Evolutionary conservation across 2,888 invertebrate genomes (phyloP), one percentile per base, ranked within the genome.

Genomic region (Drosophila mettleri): DNA sequence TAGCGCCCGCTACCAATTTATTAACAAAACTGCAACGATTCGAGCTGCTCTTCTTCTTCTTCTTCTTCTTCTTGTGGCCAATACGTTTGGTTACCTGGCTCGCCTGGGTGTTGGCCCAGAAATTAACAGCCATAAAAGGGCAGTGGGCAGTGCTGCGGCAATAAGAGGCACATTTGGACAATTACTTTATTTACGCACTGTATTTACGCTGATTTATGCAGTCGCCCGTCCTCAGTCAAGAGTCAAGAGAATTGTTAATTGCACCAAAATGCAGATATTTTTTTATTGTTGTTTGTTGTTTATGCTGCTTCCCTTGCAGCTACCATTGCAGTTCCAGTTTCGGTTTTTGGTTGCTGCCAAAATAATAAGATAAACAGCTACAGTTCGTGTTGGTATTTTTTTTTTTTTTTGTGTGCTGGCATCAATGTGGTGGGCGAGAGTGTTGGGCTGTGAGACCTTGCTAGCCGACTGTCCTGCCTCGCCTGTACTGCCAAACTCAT

Each of bases 181-280:
- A 88, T 88, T 88, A 88, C 87, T 88, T 89, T 88, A 88, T 88
- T 88, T 88, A 85, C 82, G 80, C 78, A 88, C 79, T 77, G 69
- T 66, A 69, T 39, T 78, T 73, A 80, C 77, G 65, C 69, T 88
- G 89, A 89, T 89, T 88, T 88, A 89, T 88, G 72, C 86, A 76
- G 71, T 77, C 64, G 52, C 54, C 74, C 54, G 53, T 41, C 52
- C 12, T 16, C n/a, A 16, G 14, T n/a, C 12, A 3, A 29, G 8
- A 22, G 45, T 16, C 22, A 18, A 24, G 36, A 24, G 54, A 68
- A 67, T 66, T 86, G 84, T 86, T 89, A 89, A 89, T 88, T 89
- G 87, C 82, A 72, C 69, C 77, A 77, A 88, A 88, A 85, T 84
- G 81, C 79, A 84, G 75, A 84, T 84, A 57, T 64, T 49, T 49